phyloP scores from a whole-genome alignment of 1,140 invertebrate genomes.

The Doryteuthis pealeii region DNA sequence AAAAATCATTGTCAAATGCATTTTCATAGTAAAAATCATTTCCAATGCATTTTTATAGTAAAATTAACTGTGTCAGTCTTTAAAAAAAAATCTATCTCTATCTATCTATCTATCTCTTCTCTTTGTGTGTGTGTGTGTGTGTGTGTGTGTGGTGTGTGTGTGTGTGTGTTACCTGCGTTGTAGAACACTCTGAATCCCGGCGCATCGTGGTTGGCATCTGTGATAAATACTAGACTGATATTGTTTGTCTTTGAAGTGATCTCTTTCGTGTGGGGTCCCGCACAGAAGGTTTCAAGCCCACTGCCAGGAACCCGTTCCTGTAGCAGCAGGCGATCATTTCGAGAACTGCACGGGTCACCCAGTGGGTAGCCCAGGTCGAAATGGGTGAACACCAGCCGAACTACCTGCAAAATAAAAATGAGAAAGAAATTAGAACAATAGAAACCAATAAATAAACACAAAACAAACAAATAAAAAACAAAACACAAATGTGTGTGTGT shows the following conservation, averaged over 20 bases:
- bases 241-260: constrained; percentile 34
- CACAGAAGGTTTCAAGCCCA: constrained; percentile 30
- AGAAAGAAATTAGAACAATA: not conserved
- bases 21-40: no score
- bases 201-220: constrained; percentile 35
- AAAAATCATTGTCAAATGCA: no score
- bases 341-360: constrained; percentile 29
- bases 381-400: constrained; percentile 40
- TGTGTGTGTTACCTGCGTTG: constrained; percentile 30
- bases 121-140: constrained; percentile 4
- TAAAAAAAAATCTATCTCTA: no score
- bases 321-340: constrained; percentile 38
- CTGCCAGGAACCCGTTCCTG: constrained; percentile 27
- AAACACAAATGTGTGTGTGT: no score
- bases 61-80: no score
- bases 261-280: constrained; percentile 27
- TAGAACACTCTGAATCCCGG: constrained; percentile 40
- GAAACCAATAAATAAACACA: no score
- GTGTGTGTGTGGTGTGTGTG: not conserved
- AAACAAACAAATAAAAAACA: no score
- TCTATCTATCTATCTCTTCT: not conserved
- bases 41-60: no score
- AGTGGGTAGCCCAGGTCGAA: constrained; percentile 38
- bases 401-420: constrained; percentile 32
- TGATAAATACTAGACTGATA: constrained; percentile 34